Evolutionary conservation across 2,888 invertebrate species (phyloP), one percentile per base, ranked within the genome.

Genomic region (Lithophane ornitopus): DNA sequence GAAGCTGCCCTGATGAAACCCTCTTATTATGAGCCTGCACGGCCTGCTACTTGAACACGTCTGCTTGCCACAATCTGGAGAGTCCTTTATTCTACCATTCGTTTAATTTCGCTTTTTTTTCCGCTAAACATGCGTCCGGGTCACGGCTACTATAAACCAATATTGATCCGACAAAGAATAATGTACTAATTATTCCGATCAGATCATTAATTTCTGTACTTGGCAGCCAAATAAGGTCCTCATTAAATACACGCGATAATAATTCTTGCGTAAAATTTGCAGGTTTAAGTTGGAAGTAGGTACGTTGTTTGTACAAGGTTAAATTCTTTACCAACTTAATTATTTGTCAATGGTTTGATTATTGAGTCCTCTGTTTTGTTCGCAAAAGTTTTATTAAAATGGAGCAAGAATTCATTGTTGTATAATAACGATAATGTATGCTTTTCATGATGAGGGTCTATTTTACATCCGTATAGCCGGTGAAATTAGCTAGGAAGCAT

Each of bases 21-120:
- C 91, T 91, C 95, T 94, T 94, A 96, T 96, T 96, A 96, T 95
- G 96, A 93, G 90, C 91, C 88, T 90, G 94, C 96, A 95, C 96
- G 95, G 76, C 88, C 87, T 84, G 92, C 86, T 90, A 94, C 96
- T 96, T 94, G 93, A 95, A 96, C 96, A 96, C 96, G 96, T 95
- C 91, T 94, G 93, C 92, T 92, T 91, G 92, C 94, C 92, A 93
- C 94, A 93, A 94, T 94, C 94, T 94, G 91, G 89, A 93, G 92
- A 89, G 88, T 92, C 92, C 92, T 93, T 93, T 93, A 93, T 93
- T 93, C 90, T 81, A 79, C 84, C 88, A 91, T 92, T 93, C 90
- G 84, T 91, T 91, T 89, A 90, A 91, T 92, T 92, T 90, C 86
- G 77, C 87, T 89, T 89, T 91, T 34, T 34, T 91, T 89, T 83